Conservation (phyloP, 1,140 invertebrate species). For the Argopecten irradians region DNA sequence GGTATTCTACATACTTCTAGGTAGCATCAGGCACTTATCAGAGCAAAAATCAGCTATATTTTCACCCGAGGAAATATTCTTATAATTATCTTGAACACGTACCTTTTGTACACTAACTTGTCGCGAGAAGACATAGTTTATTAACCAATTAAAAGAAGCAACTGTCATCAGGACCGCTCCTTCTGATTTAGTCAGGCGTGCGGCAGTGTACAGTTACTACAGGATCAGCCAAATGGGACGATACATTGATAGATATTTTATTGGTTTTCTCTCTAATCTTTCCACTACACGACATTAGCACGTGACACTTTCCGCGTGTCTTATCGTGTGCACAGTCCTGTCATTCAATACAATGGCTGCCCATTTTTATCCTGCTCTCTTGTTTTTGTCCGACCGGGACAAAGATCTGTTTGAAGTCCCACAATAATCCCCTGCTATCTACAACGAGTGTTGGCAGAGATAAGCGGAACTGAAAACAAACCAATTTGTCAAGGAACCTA, state of each 20-base stretch:
- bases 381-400: neutral
- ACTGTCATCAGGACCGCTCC: no score
- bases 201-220: neutral
- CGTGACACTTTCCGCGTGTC: neutral
- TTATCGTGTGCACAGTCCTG: neutral
- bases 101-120: no score
- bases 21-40: no score
- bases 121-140: no score
- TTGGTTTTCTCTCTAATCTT: constrained; percentile 22
- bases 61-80: no score
- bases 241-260: neutral
- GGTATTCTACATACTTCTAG: no score
- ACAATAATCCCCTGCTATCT: neutral
- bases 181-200: no score
- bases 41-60: no score
- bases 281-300: neutral
- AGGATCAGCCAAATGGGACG: neutral
- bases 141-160: no score
- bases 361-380: neutral
- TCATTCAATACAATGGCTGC: neutral
- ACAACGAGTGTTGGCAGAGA: neutral
- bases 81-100: no score
- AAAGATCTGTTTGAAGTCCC: neutral
- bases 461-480: constrained; percentile 26
- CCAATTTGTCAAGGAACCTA: constrained; percentile 28